phyloP scores from a whole-genome alignment of 2,797 vertebrate species.

The Sebastes steindachneri region DNA sequence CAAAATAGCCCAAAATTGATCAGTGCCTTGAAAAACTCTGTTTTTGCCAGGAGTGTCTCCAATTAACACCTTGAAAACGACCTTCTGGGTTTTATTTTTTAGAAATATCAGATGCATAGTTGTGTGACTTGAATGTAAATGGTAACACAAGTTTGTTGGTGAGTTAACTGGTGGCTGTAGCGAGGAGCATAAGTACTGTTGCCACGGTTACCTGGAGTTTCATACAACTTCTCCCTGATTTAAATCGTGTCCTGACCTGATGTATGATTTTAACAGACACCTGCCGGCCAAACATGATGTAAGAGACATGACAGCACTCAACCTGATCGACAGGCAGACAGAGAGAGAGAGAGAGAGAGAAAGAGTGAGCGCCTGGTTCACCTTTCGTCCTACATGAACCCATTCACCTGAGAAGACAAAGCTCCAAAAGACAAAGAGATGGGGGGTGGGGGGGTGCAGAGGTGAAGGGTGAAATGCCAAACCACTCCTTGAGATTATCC shows the following conservation, averaged over 20 bases:
- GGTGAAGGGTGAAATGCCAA: slow-evolving; percentile 64
- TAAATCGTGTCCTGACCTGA: neutral
- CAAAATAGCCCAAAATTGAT: too few relatives aligned
- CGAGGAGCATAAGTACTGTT: neutral
- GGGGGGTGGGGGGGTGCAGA: neutral
- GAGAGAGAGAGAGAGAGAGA: slow-evolving; percentile 12
- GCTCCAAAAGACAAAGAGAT: neutral
- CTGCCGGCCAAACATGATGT: neutral
- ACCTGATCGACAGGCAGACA: neutral
- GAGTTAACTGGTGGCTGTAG: neutral
- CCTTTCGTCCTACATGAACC: slow-evolving; percentile 59
- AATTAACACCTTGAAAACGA: too few relatives aligned
- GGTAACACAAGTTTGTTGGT: neutral
- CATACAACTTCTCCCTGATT: neutral
- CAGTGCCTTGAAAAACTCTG: too few relatives aligned
- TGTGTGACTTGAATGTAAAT: neutral
- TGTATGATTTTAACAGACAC: neutral
- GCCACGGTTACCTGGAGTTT: neutral
- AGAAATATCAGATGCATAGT: neutral
- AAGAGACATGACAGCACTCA: neutral
- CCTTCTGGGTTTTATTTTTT: neutral
- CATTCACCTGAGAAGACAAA: slow-evolving; percentile 65
- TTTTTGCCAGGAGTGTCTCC: too few relatives aligned
- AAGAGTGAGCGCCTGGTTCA: slow-evolving; percentile 28
- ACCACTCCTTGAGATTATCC: slow-evolving; percentile 52